Conservation (phyloP, 2,888 invertebrate species). For the Drymonia ruficornis region DNA sequence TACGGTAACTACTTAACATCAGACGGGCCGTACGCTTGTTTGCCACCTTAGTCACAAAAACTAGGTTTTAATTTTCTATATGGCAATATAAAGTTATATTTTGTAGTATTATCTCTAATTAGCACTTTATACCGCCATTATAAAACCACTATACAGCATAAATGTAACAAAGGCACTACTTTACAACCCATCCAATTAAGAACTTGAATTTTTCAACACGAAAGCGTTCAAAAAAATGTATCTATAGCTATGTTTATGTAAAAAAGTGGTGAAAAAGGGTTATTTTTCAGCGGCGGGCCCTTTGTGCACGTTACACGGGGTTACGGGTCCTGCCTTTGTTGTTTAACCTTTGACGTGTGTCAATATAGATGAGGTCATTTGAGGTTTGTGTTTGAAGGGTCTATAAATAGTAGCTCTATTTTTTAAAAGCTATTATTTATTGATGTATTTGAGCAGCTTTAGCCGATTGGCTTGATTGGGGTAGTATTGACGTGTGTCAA, state of each 20-base stretch:
- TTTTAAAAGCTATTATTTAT: no score
- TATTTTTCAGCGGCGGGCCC: neutral
- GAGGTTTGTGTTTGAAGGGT: neutral
- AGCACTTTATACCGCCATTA: no score
- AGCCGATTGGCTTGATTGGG: no score
- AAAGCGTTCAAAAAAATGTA: neutral
- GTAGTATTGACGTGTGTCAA: conserved; percentile 1
- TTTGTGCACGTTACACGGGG: conserved; percentile 1
- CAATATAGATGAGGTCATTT: neutral
- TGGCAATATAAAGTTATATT: no score
- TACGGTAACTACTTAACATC: no score
- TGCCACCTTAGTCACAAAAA: no score
- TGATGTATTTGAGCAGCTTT: no score
- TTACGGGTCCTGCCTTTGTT: neutral
- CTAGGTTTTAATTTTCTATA: no score
- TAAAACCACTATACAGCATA: no score
- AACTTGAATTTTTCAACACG: neutral
- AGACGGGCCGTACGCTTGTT: no score
- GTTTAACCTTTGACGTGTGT: neutral
- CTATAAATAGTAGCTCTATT: no score
- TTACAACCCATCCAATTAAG: neutral
- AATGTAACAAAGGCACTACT: neutral
- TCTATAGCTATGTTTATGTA: neutral
- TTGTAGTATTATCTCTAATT: no score
- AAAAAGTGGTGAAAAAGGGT: neutral